Base-by-base conservation (phyloP, 2,888 invertebrate species). In the Sipha maydis region DNA sequence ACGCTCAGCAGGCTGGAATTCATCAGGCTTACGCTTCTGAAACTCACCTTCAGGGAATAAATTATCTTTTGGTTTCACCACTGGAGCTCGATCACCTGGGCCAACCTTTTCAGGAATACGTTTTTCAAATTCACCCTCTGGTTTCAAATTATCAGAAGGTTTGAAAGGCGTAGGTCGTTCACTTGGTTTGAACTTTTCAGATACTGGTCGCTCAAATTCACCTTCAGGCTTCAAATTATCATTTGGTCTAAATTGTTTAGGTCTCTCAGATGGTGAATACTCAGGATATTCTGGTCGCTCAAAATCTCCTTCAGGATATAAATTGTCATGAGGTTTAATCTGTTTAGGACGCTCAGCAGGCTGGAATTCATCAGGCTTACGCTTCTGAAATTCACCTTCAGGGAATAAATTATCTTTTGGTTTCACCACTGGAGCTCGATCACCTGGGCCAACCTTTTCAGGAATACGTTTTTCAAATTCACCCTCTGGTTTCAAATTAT, bases 271-370 rank as follows among this genome's bases (percentile, higher is more conserved):
- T 2, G 0, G 21, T 11, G 91, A 90, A 91, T 92, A 93, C 67
- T 91, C 90, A 0, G 91, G 92, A 11, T 90, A 79, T 91, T 92
- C 92, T 21, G 93, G 93, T 89, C 91, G 91, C 85, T 93, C 93
- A 90, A 94, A 94, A 0, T 94, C 93, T 0, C 95, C 95, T 91
- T 94, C 95, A 0, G 94, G 93, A 80, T 92, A 92, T 0, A 95
- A 91, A 91, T 91, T 92, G 92, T 91, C 91, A 14, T 89, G 48
- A 14, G 90, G 90, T 56, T 91, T 91, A 0, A 91, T 91, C n/a
- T 91, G 90, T 56, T 91, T 90, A 1, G 92, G 91, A 83, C 92
- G 88, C 28, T 92, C 92, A 25, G 92, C 92, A n/a, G 91, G 9
- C 48, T 48, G 48, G 9, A 82, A 90, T 54, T 90, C 89, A 89